Base-by-base conservation (phyloP, 1,140 invertebrate genomes). In the Lordiphosa collinella region DNA sequence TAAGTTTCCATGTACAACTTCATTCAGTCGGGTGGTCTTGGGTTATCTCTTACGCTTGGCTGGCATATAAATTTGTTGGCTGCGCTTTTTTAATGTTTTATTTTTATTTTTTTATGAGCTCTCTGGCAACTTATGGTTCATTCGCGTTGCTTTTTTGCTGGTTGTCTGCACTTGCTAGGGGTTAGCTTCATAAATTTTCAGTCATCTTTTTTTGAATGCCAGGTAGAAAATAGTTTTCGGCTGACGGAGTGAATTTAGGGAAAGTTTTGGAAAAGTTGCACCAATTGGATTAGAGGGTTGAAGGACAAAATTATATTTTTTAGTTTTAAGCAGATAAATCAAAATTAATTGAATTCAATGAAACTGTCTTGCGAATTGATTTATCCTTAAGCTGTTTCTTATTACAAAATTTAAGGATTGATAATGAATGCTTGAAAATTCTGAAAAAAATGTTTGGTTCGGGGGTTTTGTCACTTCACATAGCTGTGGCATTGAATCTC, bases 11-110 rank as follows among this genome's bases (percentile, higher is more conserved):
- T 37, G n/a, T 49, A 25, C n/a, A 12, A 4, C 29, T 34, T 31
- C 11, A 10, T 47, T 25, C 38, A 62, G 53, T 52, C 54, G 55
- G 38, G 2, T n/a, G 25, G 32, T 40, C 51, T 63, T 58, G 52
- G 18, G 46, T 58, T 82, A 71, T 82, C 76, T 76, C 55, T 64
- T 66, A 68, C 78, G 67, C 63, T 69, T 72, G 54, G 62, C 51
- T 80, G 57, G 48, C 43, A 55, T 59, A 55, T 43, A 84, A 76
- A 68, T 76, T 68, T 76, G 49, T 64, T 82, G 49, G 18, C 49
- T 58, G 41, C 54, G 38, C 48, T 60, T 67, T 62, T 62, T 67
- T 54, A 22, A 25, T 25, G n/a, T 18, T 38, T 25, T 40, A 22
- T 47, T 32, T 52, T 9, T 32, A 7, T 34, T 36, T 53, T 53